Base-by-base conservation (phyloP, 2,113 vertebrate species). In the Psilopsiagon aymara region DNA sequence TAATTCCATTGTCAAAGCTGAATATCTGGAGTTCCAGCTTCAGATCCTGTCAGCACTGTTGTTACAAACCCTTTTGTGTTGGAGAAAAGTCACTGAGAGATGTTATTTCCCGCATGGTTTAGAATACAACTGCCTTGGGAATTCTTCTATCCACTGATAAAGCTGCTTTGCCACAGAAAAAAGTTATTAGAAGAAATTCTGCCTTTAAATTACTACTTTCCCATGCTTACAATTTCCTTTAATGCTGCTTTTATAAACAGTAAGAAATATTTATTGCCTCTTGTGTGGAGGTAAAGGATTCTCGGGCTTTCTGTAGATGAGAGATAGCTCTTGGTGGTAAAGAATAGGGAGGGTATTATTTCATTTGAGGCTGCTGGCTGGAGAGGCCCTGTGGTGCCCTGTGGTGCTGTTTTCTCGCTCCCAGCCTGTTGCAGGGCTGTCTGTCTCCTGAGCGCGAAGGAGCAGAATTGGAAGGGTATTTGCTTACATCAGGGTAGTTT, bases 1-100 rank as follows among this genome's bases (percentile, higher is more conserved):
- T 95, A 94, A 88, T 95, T 94, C 89, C 63, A 62, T 94, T 92
- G 95, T 95, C 93, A 95, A 91, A 90, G 85, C 89, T 71, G 74
- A 95, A 81, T 94, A 94, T 91, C 88, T 70, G 88, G 81, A 95
- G 73, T 88, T 75, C 60, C 41, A 89, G 93, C 76, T 94, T 92
- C 67, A 67, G 68, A 94, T 74, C 53, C 77, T 92, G 80, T 86
- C 82, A 90, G 41, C 23, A 5, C 11, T 90, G 78, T 83, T 94
- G 71, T 88, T 80, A 78, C 70, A 88, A 84, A 71, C 49, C 43
- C 78, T 86, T 92, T 88, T 91, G 86, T 86, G 60, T 49, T 51
- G 21, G 76, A 79, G 71, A 91, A 62, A 82, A 93, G 90, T 92
- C 74, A 94, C 43, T 70, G 62, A 78, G 74, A 82, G 74, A 41